Evolutionary conservation across 2,888 invertebrate species (phyloP).

Genomic region (Andrena hattorfiana): DNA sequence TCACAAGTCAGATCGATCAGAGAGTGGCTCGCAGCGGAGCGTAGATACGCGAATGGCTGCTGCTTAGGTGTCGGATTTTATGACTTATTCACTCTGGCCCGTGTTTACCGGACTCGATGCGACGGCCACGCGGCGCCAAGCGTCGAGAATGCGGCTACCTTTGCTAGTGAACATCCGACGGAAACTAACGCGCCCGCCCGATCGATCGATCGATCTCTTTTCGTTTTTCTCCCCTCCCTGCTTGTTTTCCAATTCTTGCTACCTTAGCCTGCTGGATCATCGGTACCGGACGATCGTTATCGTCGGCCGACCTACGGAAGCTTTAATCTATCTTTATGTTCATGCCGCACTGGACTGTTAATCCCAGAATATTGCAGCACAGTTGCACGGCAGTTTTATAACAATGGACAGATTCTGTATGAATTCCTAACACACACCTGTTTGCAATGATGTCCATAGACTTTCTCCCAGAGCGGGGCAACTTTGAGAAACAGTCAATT

Average conservation of each 20-base stretch:
- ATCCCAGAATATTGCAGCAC: slow-evolving; percentile 43
- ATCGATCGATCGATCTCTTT: slow-evolving; percentile 50
- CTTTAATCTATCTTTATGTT: slow-evolving; percentile 44
- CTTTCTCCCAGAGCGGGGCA: no score
- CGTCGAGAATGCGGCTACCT: slow-evolving; percentile 78
- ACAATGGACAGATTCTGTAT: neutral
- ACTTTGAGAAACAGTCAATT: no score
- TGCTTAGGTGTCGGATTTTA: slow-evolving; percentile 79
- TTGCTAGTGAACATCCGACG: slow-evolving; percentile 66
- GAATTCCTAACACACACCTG: neutral
- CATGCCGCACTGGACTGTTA: slow-evolving; percentile 41
- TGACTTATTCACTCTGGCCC: slow-evolving; percentile 82
- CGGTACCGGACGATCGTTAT: slow-evolving; percentile 50
- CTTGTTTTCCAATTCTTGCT: slow-evolving; percentile 44
- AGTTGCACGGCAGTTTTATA: neutral
- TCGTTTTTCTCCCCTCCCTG: slow-evolving; percentile 25
- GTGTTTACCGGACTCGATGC: slow-evolving; percentile 80
- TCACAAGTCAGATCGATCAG: neutral
- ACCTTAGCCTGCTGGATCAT: slow-evolving; percentile 40
- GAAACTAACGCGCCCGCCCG: slow-evolving; percentile 36
- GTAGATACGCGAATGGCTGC: neutral
- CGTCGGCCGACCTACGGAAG: slow-evolving; percentile 21
- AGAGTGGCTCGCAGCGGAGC: neutral
- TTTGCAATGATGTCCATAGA: neutral
- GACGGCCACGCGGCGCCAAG: slow-evolving; percentile 81